Conservation (phyloP, 2,113 vertebrate species). For the Clinocottus analis region DNA sequence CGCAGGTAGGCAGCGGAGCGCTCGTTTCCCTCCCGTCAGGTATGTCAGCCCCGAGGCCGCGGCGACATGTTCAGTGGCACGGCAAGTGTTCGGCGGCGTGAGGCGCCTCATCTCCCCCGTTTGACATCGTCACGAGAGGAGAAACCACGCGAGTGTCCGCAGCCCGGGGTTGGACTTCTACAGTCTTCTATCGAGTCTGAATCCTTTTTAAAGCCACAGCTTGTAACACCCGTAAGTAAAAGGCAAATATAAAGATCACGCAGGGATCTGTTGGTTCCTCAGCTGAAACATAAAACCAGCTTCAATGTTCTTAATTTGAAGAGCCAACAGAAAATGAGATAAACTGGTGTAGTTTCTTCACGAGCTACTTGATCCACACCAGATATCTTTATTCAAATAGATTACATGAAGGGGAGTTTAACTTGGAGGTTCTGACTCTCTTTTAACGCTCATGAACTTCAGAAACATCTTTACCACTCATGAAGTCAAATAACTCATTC, state of each 20-base stretch:
- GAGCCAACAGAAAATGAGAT: neutral
- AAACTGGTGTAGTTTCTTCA: too few species aligned
- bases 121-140: neutral
- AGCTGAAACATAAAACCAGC: too few species aligned
- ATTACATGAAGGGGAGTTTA: too few species aligned
- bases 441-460: too few species aligned
- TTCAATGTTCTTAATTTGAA: too few species aligned
- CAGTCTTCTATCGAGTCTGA: neutral
- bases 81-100: neutral
- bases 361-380: too few species aligned
- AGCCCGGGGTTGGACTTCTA: neutral
- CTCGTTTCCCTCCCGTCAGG: constrained; percentile 64
- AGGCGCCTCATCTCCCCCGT: neutral
- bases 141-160: neutral
- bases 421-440: too few species aligned
- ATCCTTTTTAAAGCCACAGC: neutral
- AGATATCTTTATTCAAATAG: too few species aligned
- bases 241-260: neutral
- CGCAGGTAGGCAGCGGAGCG: constrained; percentile 41
- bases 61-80: constrained; percentile 17
- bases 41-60: constrained; percentile 63
- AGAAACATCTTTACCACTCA: too few species aligned
- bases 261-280: too few species aligned
- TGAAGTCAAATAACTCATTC: too few species aligned
- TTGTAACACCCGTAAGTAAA: neutral